Evolutionary conservation across 2,113 vertebrate genomes (phyloP), one percentile per base, ranked within the genome.

Genomic region (Meles meles): DNA sequence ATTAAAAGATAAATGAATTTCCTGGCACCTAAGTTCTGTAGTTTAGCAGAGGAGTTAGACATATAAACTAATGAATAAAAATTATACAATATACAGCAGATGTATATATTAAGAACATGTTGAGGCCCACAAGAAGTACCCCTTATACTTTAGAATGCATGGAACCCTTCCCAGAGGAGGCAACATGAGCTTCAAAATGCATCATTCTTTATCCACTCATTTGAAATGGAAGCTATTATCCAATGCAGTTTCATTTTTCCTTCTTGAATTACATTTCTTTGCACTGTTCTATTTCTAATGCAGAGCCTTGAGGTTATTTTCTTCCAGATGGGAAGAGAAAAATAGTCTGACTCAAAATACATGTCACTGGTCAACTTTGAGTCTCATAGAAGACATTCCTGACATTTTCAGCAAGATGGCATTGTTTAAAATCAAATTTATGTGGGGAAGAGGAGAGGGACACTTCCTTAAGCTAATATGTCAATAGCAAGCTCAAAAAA

Each of bases 61-160:
- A 39, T 12, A 42, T 29, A 72, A 69, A 20, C 0, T 13, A 76
- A 49, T 42, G 47, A 7, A 63, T 14, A 8, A 52, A 59, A 34
- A 10, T 1, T 15, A 84, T 34, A 18, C 31, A 17, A 12, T 52
- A 18, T 37, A 13, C 5, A 74, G n/a, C 2, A 80, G 31, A 52
- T 2, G 0, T 14, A 3, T 59, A 3, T 6, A 29, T n/a, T 9
- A 59, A 7, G 0, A 65, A 1, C 5, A 57, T 39, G 18, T 25
- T 61, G 29, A 25, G 27, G 1, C 10, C 31, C 29, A 23, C 3
- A n/a, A 67, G 4, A 79, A 82, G 11, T 11, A 49, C 2, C 9
- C 0, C 2, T 80, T 59, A 20, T 77, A 34, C 42, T 23, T 67
- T 34, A 81, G 25, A 74, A 63, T 29, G 18, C 0, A n/a, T n/a